Evolutionary conservation across 2,888 invertebrate genomes (phyloP).

Genomic region (Eretmocerus hayati): DNA sequence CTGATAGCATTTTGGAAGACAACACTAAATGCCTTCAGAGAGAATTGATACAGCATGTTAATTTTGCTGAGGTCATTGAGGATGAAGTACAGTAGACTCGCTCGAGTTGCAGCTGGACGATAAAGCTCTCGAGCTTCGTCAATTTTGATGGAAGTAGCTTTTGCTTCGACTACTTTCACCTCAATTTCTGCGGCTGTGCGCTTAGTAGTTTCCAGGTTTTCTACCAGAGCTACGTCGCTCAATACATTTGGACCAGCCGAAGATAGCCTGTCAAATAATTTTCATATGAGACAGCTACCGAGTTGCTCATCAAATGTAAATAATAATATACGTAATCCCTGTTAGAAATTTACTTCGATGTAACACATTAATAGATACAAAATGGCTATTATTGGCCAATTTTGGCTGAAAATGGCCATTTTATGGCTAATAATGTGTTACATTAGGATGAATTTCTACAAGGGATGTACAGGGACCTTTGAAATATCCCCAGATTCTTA

Average conservation of each 20-base stretch:
- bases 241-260: constrained; percentile 89
- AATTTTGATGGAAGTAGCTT: constrained; percentile 76
- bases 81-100: constrained; percentile 88
- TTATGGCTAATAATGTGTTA: no score
- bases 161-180: constrained; percentile 79
- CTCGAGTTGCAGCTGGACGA: constrained; percentile 75
- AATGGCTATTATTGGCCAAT: no score
- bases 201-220: constrained; percentile 89
- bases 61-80: constrained; percentile 87
- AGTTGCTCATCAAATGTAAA: no score
- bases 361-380: no score
- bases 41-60: constrained; percentile 93
- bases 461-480: no score
- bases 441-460: no score
- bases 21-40: constrained; percentile 85
- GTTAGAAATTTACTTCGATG: no score
- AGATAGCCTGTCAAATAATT: constrained; percentile 56
- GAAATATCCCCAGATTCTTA: no score
- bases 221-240: constrained; percentile 82
- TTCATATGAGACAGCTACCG: no score
- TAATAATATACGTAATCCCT: no score
- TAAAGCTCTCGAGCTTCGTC: constrained; percentile 88
- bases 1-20: constrained; percentile 82
- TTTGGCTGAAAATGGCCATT: no score
- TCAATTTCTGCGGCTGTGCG: constrained; percentile 87